Evolutionary conservation across 1,140 invertebrate genomes (phyloP), one percentile per base, ranked within the genome.

Genomic region (Sesamia nonagrioides): DNA sequence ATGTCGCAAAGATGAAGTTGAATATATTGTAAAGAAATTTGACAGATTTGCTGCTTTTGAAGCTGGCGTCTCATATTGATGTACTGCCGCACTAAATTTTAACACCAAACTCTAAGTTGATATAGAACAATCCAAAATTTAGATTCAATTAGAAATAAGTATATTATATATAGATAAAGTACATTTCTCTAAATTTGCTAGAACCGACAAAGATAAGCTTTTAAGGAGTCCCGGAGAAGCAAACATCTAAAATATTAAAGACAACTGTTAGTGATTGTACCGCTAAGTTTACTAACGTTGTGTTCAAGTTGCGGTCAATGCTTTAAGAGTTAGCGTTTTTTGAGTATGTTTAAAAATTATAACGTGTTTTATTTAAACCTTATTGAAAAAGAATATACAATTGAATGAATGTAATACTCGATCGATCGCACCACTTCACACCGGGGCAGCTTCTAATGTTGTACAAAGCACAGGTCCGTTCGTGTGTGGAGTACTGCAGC

Each of bases 201-300:
- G 6, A n/a, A 45, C 9, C 21, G 37, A 48, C 17, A 68, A n/a
- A 68, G 42, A 68, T 37, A 72, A 68, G 63, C 48, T 45, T 61
- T 18, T 48, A 73, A 21, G 54, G 13, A 56, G 33, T 40, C 8
- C 8, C n/a, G 11, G 71, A n/a, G 56, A 2, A 18, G 21, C 45
- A 50, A 6, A 35, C 37, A 74, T 40, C n/a, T 8, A 42, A 60
- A 75, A 40, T 33, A 5, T 48, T 75, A 42, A 63, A 75, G 72
- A 75, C 72, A 75, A 61, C 63, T 42, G 13, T 37, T 50, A 75
- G 72, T 75, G 63, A 75, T 75, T 75, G 72, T 75, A 50, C 40
- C 42, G n/a, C 42, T 60, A 75, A 60, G 42, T 75, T 75, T 63
- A n/a, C 72, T 75, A 75, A 75, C 40, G 72, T 75, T 63, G 35